phyloP scores from a whole-genome alignment of 2,113 vertebrate genomes.

The Rattus rattus region DNA sequence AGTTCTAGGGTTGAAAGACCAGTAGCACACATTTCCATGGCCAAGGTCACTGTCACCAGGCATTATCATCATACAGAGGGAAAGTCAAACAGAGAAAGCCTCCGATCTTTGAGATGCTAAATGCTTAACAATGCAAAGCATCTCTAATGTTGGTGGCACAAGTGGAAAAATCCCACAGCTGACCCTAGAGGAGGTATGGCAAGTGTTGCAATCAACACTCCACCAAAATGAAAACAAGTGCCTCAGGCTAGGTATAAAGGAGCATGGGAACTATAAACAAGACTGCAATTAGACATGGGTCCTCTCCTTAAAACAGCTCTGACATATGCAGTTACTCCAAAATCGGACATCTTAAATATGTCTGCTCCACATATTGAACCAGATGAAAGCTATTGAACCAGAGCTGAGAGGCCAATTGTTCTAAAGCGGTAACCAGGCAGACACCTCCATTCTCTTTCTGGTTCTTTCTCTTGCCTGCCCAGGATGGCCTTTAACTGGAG shows the following conservation, averaged over 20 bases:
- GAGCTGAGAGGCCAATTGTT: neutral
- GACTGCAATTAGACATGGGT: neutral
- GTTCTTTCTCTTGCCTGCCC: neutral
- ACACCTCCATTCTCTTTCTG: neutral
- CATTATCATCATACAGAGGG: neutral
- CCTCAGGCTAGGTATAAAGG: neutral
- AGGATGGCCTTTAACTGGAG: neutral
- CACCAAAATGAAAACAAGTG: neutral
- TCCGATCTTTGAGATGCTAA: neutral
- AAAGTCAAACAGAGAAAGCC: neutral
- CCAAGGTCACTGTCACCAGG: accelerated
- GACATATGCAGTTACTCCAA: neutral
- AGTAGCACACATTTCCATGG: neutral
- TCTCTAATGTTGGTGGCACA: neutral
- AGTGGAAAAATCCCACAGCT: neutral
- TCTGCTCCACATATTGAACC: neutral
- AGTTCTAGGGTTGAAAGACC: neutral
- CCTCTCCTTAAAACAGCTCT: neutral
- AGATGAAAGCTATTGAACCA: neutral
- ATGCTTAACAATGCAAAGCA: neutral
- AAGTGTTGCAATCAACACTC: neutral
- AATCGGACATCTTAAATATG: neutral
- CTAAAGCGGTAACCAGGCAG: neutral
- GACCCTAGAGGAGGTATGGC: neutral
- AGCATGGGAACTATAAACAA: neutral